These are phyloP conservation scores for Oncopeltus fasciatus DNA, from an alignment of 1,140 invertebrate genomes.

Conservation along the genomic window DNA sequence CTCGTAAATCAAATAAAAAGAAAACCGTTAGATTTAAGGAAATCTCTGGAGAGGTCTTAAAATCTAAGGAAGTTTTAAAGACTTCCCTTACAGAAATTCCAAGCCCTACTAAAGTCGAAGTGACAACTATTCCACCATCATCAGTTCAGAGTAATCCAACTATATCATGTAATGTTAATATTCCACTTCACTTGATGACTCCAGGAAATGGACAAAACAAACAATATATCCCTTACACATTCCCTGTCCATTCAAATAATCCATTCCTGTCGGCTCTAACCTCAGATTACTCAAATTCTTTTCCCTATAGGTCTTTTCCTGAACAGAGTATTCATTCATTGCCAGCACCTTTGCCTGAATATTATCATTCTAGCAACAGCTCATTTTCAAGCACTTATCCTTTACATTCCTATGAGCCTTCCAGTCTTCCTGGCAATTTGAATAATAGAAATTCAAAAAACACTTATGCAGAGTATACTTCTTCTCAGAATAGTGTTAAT, in stretches of 20 bases:
- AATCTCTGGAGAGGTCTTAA: neutral
- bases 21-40: neutral
- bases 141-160: neutral
- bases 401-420: neutral
- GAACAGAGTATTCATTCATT: neutral
- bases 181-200: constrained; percentile 8
- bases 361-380: neutral
- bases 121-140: constrained; percentile 3
- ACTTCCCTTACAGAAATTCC: constrained; percentile 12
- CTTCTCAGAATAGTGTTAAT: neutral
- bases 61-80: neutral
- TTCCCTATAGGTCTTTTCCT: neutral
- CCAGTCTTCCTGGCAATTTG: neutral
- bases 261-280: neutral
- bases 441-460: neutral
- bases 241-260: neutral
- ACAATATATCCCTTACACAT: neutral
- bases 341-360: neutral
- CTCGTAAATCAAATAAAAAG: neutral
- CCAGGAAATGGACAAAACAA: neutral
- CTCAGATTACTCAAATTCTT: neutral
- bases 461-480: neutral
- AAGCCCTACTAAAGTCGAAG: constrained; percentile 14
- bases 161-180: constrained; percentile 13
- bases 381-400: neutral